Conservation (phyloP, 2,888 invertebrate species). For the Troglohyphantes excavatus region DNA sequence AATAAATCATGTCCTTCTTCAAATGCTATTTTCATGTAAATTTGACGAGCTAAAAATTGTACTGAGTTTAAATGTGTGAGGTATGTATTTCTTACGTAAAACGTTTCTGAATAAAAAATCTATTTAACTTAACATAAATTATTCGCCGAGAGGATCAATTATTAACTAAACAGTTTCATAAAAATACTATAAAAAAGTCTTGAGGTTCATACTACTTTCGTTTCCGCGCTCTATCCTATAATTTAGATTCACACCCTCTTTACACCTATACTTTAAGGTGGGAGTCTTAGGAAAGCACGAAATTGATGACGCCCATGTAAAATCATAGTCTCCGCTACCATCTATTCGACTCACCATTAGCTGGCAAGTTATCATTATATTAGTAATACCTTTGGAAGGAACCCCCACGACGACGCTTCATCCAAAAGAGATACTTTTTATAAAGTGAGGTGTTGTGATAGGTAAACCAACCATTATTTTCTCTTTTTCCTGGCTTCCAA, state of each 20-base stretch:
- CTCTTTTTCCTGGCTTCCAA: background rate
- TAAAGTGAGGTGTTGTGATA: slow-evolving; percentile 31
- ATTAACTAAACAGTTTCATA: background rate
- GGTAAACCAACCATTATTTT: slow-evolving; percentile 28
- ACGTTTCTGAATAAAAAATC: background rate
- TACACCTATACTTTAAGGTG: slow-evolving; percentile 59
- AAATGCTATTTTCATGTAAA: no score
- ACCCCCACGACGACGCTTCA: slow-evolving; percentile 54
- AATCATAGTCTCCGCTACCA: slow-evolving; percentile 48
- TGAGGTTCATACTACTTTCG: slow-evolving; percentile 24
- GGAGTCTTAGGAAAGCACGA: slow-evolving; percentile 10
- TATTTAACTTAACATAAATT: background rate
- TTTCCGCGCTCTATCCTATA: slow-evolving; percentile 51
- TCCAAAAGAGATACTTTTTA: slow-evolving; percentile 20
- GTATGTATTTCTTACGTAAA: no score
- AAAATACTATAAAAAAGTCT: background rate
- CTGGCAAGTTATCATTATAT: slow-evolving; percentile 47
- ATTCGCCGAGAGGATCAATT: background rate
- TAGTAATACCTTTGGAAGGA: slow-evolving; percentile 24
- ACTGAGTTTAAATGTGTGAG: no score
- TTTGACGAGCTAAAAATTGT: no score
- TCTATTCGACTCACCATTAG: slow-evolving; percentile 25
- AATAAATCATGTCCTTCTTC: no score
- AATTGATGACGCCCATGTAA: slow-evolving; percentile 53
- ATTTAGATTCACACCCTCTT: slow-evolving; percentile 52